Evolutionary conservation across 2,797 vertebrate genomes (phyloP).

Genomic region (Thunnus albacares): DNA sequence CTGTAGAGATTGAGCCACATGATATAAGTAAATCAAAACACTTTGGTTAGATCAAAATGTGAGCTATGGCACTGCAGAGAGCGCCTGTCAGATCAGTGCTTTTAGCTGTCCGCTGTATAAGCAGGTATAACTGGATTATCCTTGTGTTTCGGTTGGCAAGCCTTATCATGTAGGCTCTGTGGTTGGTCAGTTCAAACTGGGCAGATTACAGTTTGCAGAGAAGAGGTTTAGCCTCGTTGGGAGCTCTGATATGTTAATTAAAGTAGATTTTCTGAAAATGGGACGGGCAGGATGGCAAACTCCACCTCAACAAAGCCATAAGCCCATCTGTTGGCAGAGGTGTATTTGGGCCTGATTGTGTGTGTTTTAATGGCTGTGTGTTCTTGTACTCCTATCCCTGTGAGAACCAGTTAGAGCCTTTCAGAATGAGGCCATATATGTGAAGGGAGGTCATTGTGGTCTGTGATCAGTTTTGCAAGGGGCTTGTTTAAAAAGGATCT

Average conservation of each 20-base stretch:
- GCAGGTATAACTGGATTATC: slow-evolving; percentile 84
- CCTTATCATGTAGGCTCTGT: slow-evolving; percentile 71
- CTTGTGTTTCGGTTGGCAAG: slow-evolving; percentile 76
- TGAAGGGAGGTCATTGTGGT: slow-evolving; percentile 42
- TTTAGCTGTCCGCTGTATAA: slow-evolving; percentile 72
- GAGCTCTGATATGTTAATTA: slow-evolving; percentile 87
- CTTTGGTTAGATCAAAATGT: slow-evolving; percentile 66
- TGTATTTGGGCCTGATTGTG: slow-evolving; percentile 59
- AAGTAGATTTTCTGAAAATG: slow-evolving; percentile 83
- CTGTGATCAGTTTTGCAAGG: slow-evolving; percentile 20
- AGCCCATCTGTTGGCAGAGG: slow-evolving; percentile 83
- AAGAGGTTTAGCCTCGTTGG: slow-evolving; percentile 81
- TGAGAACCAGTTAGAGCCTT: slow-evolving; percentile 55
- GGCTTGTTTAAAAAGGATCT: not conserved
- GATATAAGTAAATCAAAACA: slow-evolving; percentile 68
- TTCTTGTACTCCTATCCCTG: slow-evolving; percentile 51
- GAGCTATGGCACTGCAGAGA: slow-evolving; percentile 57
- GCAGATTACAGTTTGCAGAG: slow-evolving; percentile 79
- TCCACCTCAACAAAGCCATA: slow-evolving; percentile 80
- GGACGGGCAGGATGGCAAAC: slow-evolving; percentile 74
- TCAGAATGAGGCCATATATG: slow-evolving; percentile 47
- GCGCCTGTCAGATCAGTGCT: slow-evolving; percentile 67
- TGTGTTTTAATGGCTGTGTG: slow-evolving; percentile 54
- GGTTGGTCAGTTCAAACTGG: slow-evolving; percentile 81
- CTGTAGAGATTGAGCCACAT: slow-evolving; percentile 52